Percentiles rank a stretch among this genome's conserved stretches.
phyloP scores from a whole-genome alignment of 2,113 vertebrate species.

The Forbesichthys papilliferus region DNA sequence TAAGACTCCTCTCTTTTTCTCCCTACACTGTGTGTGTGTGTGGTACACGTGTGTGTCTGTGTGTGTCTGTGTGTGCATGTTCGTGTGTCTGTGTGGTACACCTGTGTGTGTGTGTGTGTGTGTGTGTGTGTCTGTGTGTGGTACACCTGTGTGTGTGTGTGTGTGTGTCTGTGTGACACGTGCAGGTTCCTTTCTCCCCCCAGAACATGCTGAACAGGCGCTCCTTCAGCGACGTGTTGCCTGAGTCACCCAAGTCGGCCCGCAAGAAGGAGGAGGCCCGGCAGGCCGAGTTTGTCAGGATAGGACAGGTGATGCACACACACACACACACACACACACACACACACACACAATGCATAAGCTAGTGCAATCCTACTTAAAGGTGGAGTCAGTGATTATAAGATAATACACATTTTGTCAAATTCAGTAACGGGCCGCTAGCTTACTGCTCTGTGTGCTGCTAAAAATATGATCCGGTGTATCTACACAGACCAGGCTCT shows the following conservation, averaged over 20 bases:
- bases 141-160: not conserved
- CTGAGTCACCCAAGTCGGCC: conserved; percentile 94
- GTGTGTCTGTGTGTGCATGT: not conserved
- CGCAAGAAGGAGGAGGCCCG: conserved; percentile 96
- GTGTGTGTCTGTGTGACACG: conserved; percentile 35
- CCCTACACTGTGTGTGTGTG: not conserved
- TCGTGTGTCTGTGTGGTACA: not conserved
- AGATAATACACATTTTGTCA: too few relatives aligned
- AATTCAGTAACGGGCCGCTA: too few relatives aligned
- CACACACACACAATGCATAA: not conserved
- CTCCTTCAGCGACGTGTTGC: conserved; percentile 96
- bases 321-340: conserved; percentile 3
- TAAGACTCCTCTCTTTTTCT: conserved; percentile 58
- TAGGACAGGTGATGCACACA: conserved; percentile 86
- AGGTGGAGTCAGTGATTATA: not conserved
- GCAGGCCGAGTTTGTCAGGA: conserved; percentile 95
- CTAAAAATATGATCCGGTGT: too few relatives aligned
- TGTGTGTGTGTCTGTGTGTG: conserved; percentile 10
- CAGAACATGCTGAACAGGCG: conserved; percentile 98
- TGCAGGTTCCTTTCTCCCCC: conserved; percentile 81
- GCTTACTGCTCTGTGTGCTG: too few relatives aligned
- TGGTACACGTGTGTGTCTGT: not conserved
- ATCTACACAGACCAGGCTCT: too few relatives aligned
- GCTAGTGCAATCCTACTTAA: not conserved
- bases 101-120: conserved; percentile 1